These are phyloP conservation scores for Drosophila punjabiensis DNA, from an alignment of 1,140 invertebrate species.

Conservation along the genomic window DNA sequence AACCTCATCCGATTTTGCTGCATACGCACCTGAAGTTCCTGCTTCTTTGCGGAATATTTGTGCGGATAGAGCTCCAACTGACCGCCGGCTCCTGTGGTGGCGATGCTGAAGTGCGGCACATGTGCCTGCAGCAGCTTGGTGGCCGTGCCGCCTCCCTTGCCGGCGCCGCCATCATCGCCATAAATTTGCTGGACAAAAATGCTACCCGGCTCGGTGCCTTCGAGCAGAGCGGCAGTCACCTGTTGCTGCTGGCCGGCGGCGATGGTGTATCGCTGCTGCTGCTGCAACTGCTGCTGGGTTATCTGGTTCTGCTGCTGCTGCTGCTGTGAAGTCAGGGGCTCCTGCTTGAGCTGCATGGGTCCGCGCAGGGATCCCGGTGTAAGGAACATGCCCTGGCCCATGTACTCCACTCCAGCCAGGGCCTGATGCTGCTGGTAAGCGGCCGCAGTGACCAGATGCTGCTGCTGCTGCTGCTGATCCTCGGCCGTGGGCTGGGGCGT, in stretches of 20 bases:
- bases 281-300: conserved; percentile 57
- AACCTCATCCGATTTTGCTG: no score
- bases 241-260: conserved; percentile 65
- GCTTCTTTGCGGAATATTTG: conserved; percentile 83
- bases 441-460: conserved; percentile 64
- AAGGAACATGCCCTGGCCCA: conserved; percentile 83
- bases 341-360: conserved; percentile 74
- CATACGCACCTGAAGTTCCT: conserved; percentile 85
- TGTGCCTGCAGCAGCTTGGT: conserved; percentile 78
- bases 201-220: conserved; percentile 71
- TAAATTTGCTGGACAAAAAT: conserved; percentile 81
- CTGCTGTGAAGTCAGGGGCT: conserved; percentile 62
- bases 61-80: conserved; percentile 80
- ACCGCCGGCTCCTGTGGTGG: conserved; percentile 51
- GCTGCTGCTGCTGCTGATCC: conserved; percentile 45
- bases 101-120: conserved; percentile 79
- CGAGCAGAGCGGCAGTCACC: conserved; percentile 58
- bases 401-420: conserved; percentile 67
- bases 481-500: conserved; percentile 31
- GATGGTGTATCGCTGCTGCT: conserved; percentile 59
- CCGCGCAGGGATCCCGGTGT: conserved; percentile 61
- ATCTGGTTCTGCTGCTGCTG: conserved; percentile 50
- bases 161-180: conserved; percentile 64
- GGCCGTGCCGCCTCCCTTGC: conserved; percentile 45
- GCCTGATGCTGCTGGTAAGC: conserved; percentile 71